Evolutionary conservation across 2,797 vertebrate species (phyloP), one percentile per base, ranked within the genome.

Genomic region (Megalops cyprinoides): DNA sequence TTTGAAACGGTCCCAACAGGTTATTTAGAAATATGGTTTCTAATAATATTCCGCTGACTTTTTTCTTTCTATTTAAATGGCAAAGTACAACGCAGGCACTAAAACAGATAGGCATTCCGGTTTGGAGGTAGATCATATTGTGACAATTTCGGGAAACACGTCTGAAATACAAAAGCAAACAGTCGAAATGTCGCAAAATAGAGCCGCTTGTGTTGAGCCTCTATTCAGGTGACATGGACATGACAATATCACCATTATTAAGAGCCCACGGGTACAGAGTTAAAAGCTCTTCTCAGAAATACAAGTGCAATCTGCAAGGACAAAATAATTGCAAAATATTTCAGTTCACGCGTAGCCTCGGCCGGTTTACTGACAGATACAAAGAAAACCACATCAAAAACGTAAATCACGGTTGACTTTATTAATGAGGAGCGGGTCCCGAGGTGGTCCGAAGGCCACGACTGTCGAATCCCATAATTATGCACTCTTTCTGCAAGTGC

Each of bases 321-420:
- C 67, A 71, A 71, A 37, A 71, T 44, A 44, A 42, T 71, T 71
- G 18, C 39, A 39, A 44, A 71, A 42, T 71, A 42, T 34, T 71
- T 71, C 67, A 42, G 15, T 39, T 71, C 67, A 71, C 67, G 23
- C 20, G 20, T 14, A 71, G 31, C 28, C 34, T 5, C 37, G 25
- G 58, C 31, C 31, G 10, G 60, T 37, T 65, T 20, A 5, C 65
- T 69, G 34, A 42, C 5, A 69, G 65, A 69, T 69, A n/a, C 23
- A 23, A 18, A 39, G 42, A 28, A 15, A 42, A 69, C 20, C 1
- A n/a, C 34, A 42, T 9, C 9, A 42, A 42, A 62, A 62, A 18
- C 20, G 18, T 4, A 67, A 69, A 65, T 31, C 60, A 34, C 10
- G 14, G 28, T 34, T 65, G 5, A 9, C 25, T 39, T 37, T 39